Evolutionary conservation across 2,797 vertebrate genomes (phyloP).

Genomic region (Manis pentadactyla): DNA sequence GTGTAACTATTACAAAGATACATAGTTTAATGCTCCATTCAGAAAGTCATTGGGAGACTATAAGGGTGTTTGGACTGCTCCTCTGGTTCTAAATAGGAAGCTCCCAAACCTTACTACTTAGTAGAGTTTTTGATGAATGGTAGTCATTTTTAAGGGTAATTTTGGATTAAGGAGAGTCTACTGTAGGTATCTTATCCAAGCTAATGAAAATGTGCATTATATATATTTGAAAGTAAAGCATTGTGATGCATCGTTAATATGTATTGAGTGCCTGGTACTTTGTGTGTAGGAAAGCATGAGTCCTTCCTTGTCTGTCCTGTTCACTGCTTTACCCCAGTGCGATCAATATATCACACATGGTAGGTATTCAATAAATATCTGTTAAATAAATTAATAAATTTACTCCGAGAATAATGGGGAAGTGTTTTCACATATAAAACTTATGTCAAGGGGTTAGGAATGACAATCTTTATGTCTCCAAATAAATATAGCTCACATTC

Average conservation of each 20-base stretch:
- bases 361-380: neutral
- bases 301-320: neutral
- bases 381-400: neutral
- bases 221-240: neutral
- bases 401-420: neutral
- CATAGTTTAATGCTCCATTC: neutral
- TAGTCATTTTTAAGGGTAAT: neutral
- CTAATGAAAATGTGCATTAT: neutral
- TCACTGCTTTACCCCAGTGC: too few species aligned
- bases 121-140: neutral
- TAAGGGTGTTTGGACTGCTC: neutral
- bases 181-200: neutral
- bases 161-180: neutral
- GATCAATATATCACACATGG: neutral
- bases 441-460: neutral
- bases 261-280: neutral
- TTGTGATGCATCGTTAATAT: neutral
- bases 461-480: neutral
- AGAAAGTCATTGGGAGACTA: neutral
- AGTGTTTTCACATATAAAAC: neutral
- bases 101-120: neutral
- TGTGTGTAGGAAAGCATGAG: neutral
- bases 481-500: neutral
- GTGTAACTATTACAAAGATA: neutral
- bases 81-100: neutral